These are phyloP conservation scores for Ammodytes marinus DNA, from an alignment of 2,113 vertebrate genomes.

Conservation along the genomic window DNA sequence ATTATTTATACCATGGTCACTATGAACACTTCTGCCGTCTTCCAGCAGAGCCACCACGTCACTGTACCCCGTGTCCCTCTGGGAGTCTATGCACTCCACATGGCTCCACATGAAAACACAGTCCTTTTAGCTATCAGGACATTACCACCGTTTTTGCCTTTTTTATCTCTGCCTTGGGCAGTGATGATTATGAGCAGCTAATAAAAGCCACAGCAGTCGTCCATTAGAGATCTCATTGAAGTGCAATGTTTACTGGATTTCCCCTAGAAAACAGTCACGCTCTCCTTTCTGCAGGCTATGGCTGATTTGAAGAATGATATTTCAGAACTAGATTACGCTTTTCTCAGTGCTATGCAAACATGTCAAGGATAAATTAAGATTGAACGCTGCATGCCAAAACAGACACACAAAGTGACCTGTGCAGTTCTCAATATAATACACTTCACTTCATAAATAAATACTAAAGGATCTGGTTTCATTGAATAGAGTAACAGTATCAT, in stretches of 20 bases:
- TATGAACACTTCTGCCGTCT: constrained; percentile 22
- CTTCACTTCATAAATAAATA: constrained; percentile 51
- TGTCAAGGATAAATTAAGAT: neutral
- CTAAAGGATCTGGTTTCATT: constrained; percentile 34
- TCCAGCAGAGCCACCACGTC: constrained; percentile 9
- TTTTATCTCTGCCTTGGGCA: constrained; percentile 35
- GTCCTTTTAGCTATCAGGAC: constrained; percentile 37
- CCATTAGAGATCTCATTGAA: constrained; percentile 42
- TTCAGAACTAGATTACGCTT: neutral
- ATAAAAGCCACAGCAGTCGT: constrained; percentile 49
- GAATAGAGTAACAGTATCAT: constrained; percentile 2
- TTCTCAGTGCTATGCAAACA: constrained; percentile 9
- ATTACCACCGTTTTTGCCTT: constrained; percentile 33
- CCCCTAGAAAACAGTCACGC: constrained; percentile 42
- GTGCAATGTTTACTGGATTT: constrained; percentile 42
- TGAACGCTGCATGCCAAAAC: neutral
- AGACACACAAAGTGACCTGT: neutral
- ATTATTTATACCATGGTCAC: constrained; percentile 7
- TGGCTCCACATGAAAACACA: constrained; percentile 49
- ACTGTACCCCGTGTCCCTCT: constrained; percentile 3
- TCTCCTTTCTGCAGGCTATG: constrained; percentile 11
- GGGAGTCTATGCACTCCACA: constrained; percentile 34
- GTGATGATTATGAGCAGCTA: constrained; percentile 46
- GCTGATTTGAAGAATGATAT: constrained; percentile 1
- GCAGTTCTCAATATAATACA: neutral